phyloP scores from a whole-genome alignment of 2,113 vertebrate species.

The Dasypus novemcinctus region DNA sequence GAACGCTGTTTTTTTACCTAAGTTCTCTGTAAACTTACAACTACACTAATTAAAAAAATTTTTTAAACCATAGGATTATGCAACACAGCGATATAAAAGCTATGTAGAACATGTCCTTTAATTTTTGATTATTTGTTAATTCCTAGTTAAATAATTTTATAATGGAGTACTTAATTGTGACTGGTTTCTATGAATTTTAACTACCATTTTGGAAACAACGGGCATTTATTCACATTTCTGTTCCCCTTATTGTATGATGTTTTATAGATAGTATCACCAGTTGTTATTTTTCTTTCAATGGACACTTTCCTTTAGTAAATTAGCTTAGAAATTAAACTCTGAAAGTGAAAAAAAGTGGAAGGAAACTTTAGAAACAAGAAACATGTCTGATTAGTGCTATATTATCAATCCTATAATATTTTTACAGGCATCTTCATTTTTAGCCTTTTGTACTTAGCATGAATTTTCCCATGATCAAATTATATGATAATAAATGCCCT shows the following conservation, averaged over 20 bases:
- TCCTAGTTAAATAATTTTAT: not conserved
- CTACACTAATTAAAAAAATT: too few species aligned
- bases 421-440: not conserved
- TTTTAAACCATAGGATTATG: too few species aligned
- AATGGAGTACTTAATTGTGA: not conserved
- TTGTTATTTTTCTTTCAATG: not conserved
- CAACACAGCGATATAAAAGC: not conserved
- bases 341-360: not conserved
- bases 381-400: not conserved
- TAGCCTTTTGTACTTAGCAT: not conserved
- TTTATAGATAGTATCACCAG: not conserved
- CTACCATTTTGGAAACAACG: not conserved
- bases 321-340: slow-evolving; percentile 3
- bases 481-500: not conserved
- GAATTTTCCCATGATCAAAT: not conserved
- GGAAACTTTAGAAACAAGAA: not conserved
- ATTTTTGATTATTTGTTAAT: not conserved
- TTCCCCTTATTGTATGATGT: not conserved
- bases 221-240: not conserved
- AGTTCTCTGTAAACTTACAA: too few species aligned
- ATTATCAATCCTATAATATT: not conserved
- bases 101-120: not conserved
- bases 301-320: not conserved
- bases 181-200: not conserved
- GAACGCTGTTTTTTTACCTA: too few species aligned